Evolutionary conservation across 2,113 vertebrate species (phyloP), one percentile per base, ranked within the genome.

Genomic region (Jacana jacana): DNA sequence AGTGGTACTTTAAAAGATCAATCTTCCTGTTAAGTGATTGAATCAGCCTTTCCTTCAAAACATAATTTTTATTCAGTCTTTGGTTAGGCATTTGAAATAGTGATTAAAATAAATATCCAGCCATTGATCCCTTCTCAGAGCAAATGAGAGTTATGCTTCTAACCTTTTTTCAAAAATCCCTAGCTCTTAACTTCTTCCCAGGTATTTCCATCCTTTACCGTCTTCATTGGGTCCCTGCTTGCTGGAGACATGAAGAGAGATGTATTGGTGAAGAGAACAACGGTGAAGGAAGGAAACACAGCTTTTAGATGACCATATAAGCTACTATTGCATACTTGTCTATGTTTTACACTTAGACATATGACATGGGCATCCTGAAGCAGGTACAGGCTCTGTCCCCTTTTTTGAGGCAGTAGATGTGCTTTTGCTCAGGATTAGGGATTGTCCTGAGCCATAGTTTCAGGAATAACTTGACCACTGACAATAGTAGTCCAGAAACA

Each of bases 1-100:
- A 42, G 37, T 49, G 49, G 15, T 87, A 44, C 87, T 95, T 91
- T 40, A 94, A 71, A 92, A 89, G 72, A 78, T 89, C 20, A 68
- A 6, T 82, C 33, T 91, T 71, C 61, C 70, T 49, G 40, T 86
- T 69, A 84, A 81, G 57, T 87, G 65, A 51, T 76, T 79, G 24
- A 93, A 81, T 91, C 61, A 89, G 57, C 33, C 73, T 89, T 92
- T 91, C 78, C 86, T 89, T 96, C 40, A 87, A 84, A 92, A 68
- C 3, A 5, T 70, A 30, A 12, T 88, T 96, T 91, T 84, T 61
- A 72, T 94, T 95, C 49, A 72, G 1, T 44, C 57, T 91, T 94
- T 61, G 27, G 23, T 79, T 37, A 71, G n/a, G 13, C 5, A 0
- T 79, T 93, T 87, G 44, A 48, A 81, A 79, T 76, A 89, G 61